phyloP scores from a whole-genome alignment of 2,888 invertebrate species.

The Diaprepes abbreviatus region DNA sequence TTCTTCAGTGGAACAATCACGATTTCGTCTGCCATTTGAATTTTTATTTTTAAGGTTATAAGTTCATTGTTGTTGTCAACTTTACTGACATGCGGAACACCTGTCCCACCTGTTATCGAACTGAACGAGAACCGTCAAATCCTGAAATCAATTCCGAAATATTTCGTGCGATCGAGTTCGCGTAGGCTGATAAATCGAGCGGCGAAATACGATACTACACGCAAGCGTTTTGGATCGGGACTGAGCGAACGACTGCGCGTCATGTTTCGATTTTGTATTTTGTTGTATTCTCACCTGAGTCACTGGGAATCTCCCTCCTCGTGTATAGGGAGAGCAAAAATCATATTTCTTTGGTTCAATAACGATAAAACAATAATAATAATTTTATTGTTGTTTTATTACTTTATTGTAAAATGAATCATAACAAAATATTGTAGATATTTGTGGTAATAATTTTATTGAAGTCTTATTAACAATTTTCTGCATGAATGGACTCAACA shows the following conservation, averaged over 20 bases:
- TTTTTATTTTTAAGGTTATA: slow-evolving; percentile 2
- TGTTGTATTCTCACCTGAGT: slow-evolving; percentile 35
- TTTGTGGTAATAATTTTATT: no score
- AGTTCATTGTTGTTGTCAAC: slow-evolving; percentile 14
- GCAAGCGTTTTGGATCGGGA: slow-evolving; percentile 22
- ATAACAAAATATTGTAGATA: no score
- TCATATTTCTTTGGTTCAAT: no score
- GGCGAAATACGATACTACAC: slow-evolving; percentile 20
- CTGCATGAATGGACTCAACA: no score
- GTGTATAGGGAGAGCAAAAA: background rate
- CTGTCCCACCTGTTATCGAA: slow-evolving; percentile 15
- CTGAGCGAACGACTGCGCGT: slow-evolving; percentile 34
- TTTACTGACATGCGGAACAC: background rate
- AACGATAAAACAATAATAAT: no score
- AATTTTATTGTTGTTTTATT: no score
- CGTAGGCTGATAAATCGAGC: slow-evolving; percentile 22
- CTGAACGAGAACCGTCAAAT: background rate
- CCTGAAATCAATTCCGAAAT: background rate
- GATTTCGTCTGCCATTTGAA: slow-evolving; percentile 51
- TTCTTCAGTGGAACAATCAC: slow-evolving; percentile 70
- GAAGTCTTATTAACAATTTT: no score
- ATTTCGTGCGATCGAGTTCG: slow-evolving; percentile 6
- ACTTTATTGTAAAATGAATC: no score
- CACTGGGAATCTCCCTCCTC: slow-evolving; percentile 32
- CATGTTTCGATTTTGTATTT: slow-evolving; percentile 17